Base-by-base conservation (phyloP, 2,888 invertebrate genomes). In the Zygothrica quintamaculata region DNA sequence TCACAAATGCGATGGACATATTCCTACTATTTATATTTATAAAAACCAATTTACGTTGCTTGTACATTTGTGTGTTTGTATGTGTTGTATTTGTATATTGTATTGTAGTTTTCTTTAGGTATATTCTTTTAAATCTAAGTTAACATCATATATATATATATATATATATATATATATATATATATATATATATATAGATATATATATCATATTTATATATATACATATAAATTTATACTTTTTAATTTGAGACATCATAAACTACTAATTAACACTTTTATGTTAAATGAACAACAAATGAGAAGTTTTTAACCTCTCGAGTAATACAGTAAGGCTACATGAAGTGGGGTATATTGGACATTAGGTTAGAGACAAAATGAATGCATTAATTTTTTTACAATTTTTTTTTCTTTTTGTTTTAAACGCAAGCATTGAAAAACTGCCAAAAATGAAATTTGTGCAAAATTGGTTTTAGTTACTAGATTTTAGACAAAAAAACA, bases 251-350 rank as follows among this genome's bases (percentile, higher is more conserved):
- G 50, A 50, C 50, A 53, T 64, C 26, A 46, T 62, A 66, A 60
- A 58, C 64, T 69, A 74, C 57, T 77, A 67, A 71, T 74, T 62
- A 80, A 80, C 74, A 74, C 50, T 26, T 56, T 73, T 66, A 53
- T 59, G 65, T 62, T 67, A 66, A 74, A 74, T 72, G 53, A 78
- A 66, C 74, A 81, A 81, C 81, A 78, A 72, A 56, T 36, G 44
- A 57, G 70, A 72, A 74, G 70, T 70, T 74, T 67, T 26, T 2
- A 78, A 81, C 74, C 55, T 67, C 74, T 42, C 58, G 47, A 36
- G 25, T 58, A 71, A 67, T 67, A 71, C 40, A 75, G 50, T 55
- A 44, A 65, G 48, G 36, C 55, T 59, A 64, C 13, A 37, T 48
- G 42, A 59, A 48, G 16, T 56, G 31, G 22, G 39, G n/a, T n/a